Evolutionary conservation across 2,888 invertebrate species (phyloP), one percentile per base, ranked within the genome.

Genomic region (Agonum fuliginosum): DNA sequence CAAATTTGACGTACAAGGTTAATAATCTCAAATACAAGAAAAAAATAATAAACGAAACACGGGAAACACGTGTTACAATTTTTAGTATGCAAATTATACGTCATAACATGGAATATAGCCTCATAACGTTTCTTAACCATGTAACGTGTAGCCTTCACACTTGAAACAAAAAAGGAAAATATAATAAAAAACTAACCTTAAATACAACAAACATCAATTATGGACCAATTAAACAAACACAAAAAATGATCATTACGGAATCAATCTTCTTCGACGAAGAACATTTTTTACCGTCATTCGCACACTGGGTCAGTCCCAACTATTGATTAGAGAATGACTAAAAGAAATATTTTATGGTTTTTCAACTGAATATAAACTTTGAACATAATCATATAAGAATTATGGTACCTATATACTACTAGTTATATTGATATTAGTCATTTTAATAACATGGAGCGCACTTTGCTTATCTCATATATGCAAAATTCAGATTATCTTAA

Each of bases 1-100:
- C 54, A 54, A 54, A 54, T 54, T 24, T 54, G 54, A 54, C 54
- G 22, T 24, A 27, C 54, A 54, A 54, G 54, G 54, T 54, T 54
- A 54, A 54, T 54, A 54, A 24, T 54, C 54, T 24, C 54, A 12
- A 54, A 54, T n/a, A n/a, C 6, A 54, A 54, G n/a, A 54, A 8
- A 54, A 54, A 54, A 54, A 54, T 17, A 20, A 10, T 10, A 54
- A 22, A 54, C 24, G 54, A 54, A 54, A 54, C 54, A 54, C 3
- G 20, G 3, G 22, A 24, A 54, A 54, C 54, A 54, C 54, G 54
- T 54, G 54, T 54, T 54, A 24, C 54, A 54, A 48, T 54, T 54
- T 48, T 20, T 24, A 22, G 8, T 54, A 54, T 54, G 24, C n/a
- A 22, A 54, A 54, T 54, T 10, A 54, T 24, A 54, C 8, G 22